Evolutionary conservation across 2,888 invertebrate species (phyloP).

Genomic region (Chrysopilus asiliformis): DNA sequence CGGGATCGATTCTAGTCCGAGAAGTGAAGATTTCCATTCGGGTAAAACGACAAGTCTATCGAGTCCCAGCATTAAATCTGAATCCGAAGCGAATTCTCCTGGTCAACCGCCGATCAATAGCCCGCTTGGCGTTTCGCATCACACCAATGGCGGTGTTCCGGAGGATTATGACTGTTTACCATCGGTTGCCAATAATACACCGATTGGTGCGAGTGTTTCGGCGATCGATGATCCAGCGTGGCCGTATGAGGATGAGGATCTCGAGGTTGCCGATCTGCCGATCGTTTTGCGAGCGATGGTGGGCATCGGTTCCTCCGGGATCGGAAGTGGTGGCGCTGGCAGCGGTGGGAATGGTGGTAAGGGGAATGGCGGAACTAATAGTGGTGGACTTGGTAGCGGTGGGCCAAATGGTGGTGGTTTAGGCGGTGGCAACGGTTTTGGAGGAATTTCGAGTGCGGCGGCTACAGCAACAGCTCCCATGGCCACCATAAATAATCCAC

Average conservation of each 20-base stretch:
- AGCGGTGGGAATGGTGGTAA: no score
- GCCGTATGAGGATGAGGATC: slow-evolving; percentile 43
- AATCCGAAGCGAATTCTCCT: slow-evolving; percentile 54
- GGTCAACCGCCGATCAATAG: slow-evolving; percentile 46
- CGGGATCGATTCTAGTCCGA: slow-evolving; percentile 45
- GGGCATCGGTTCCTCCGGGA: slow-evolving; percentile 37
- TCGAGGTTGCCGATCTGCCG: slow-evolving; percentile 59
- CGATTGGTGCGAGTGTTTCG: slow-evolving; percentile 15
- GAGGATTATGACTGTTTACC: slow-evolving; percentile 21
- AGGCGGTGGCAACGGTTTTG: slow-evolving; percentile 1
- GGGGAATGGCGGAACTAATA: no score
- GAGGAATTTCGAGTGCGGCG: no score
- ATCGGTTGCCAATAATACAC: slow-evolving; percentile 12
- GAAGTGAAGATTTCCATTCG: slow-evolving; percentile 55
- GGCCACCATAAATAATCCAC: slow-evolving; percentile 18
- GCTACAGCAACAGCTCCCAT: slow-evolving; percentile 13
- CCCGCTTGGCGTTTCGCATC: slow-evolving; percentile 40
- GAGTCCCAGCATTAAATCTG: slow-evolving; percentile 83
- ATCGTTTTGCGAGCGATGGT: slow-evolving; percentile 73
- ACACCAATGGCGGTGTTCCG: slow-evolving; percentile 22
- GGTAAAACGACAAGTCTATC: slow-evolving; percentile 63
- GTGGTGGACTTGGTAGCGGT: no score
- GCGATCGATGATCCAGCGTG: slow-evolving; percentile 39
- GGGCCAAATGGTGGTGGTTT: not conserved
- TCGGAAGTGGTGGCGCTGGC: slow-evolving; percentile 20